Evolutionary conservation across 2,888 invertebrate species (phyloP).

Genomic region (Alloplasta piceator): DNA sequence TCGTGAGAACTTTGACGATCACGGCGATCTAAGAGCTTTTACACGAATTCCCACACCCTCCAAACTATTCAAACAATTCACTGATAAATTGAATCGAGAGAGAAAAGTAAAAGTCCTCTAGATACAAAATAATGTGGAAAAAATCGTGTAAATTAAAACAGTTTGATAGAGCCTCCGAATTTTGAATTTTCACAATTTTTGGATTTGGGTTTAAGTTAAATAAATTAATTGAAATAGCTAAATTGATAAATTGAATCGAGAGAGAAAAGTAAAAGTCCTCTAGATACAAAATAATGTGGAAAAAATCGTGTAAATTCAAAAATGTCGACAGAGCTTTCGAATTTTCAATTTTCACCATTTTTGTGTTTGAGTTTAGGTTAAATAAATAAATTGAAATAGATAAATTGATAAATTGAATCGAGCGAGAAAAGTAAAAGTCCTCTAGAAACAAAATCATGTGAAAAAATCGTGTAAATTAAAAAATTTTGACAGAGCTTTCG

Average conservation of each 20-base stretch:
- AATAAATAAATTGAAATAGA: too few species aligned
- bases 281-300: background rate
- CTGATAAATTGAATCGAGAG: constrained; percentile 30
- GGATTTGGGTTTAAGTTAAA: too few species aligned
- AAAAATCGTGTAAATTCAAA: too few species aligned
- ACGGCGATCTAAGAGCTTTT: constrained; percentile 43
- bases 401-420: constrained; percentile 38
- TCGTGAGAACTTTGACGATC: constrained; percentile 31
- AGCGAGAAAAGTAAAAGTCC: background rate
- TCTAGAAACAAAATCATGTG: background rate
- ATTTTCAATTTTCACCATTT: too few species aligned
- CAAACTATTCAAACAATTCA: constrained; percentile 20
- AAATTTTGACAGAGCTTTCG: too few species aligned
- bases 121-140: constrained; percentile 2
- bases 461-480: background rate
- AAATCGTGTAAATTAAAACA: background rate
- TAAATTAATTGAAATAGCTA: too few species aligned
- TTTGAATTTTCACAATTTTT: too few species aligned
- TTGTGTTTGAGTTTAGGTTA: too few species aligned
- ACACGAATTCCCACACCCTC: constrained; percentile 27
- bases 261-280: too few species aligned
- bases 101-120: background rate
- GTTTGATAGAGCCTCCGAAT: too few species aligned
- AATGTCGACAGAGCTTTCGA: too few species aligned
- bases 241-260: too few species aligned